Conservation (phyloP, 2,113 vertebrate species). For the Antechinus flavipes region DNA sequence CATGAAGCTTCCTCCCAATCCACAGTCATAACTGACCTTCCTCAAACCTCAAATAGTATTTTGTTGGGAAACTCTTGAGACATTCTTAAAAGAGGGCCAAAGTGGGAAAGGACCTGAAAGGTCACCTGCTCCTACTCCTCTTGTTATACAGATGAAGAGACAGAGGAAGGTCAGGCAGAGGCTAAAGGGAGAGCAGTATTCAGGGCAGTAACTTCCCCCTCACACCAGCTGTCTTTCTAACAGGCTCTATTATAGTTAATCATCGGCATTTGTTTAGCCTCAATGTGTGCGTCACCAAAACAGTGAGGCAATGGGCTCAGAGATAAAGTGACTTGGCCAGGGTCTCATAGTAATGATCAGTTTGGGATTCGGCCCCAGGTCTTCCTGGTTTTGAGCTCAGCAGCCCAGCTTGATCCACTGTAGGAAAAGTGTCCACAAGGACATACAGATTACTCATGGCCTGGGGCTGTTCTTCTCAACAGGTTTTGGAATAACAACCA, state of each 20-base stretch:
- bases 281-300: not conserved
- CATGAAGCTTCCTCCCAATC: not conserved
- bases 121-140: not conserved
- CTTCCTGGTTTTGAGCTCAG: not conserved
- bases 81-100: not conserved
- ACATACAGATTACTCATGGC: not conserved
- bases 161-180: not conserved
- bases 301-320: not conserved
- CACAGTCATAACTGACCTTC: not conserved
- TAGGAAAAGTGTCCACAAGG: not conserved
- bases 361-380: not conserved
- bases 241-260: not conserved
- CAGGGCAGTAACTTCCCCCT: not conserved
- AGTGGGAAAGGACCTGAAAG: not conserved
- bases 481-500: slow-evolving; percentile 63
- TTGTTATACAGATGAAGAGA: not conserved
- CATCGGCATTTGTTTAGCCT: not conserved
- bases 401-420: not conserved
- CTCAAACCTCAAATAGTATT: not conserved
- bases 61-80: not conserved
- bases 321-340: not conserved
- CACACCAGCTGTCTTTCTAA: not conserved
- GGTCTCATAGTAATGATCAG: not conserved
- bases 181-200: not conserved
- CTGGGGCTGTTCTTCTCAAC: not conserved